These are phyloP conservation scores for Melieria omissa DNA, from an alignment of 2,888 invertebrate species.

Conservation along the genomic window DNA sequence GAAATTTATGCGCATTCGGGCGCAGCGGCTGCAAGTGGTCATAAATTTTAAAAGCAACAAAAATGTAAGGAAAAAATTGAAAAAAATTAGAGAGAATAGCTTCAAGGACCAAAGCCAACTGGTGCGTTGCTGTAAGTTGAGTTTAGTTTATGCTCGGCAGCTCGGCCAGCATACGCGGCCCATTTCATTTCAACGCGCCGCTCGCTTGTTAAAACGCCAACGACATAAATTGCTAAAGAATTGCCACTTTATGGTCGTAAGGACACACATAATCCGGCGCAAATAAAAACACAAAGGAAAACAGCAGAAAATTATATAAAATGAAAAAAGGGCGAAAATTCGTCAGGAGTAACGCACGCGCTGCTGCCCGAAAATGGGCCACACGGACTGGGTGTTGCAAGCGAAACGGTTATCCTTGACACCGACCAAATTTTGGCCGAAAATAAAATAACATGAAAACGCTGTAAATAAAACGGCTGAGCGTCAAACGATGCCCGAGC, in stretches of 20 bases:
- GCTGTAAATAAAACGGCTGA: no score
- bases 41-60: constrained; percentile 57
- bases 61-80: constrained; percentile 39
- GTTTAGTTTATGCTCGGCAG: constrained; percentile 25
- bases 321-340: constrained; percentile 8
- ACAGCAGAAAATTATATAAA: constrained; percentile 29
- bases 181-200: constrained; percentile 2
- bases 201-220: constrained; percentile 31
- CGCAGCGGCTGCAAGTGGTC: constrained; percentile 54
- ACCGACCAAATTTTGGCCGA: no score
- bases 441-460: no score
- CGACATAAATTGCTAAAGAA: constrained; percentile 60
- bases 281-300: constrained; percentile 31
- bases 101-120: neutral
- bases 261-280: constrained; percentile 53
- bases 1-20: no score
- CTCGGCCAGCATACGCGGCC: neutral
- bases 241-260: constrained; percentile 61
- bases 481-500: no score
- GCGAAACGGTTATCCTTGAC: no score
- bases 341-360: constrained; percentile 22
- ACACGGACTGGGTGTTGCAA: neutral
- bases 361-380: constrained; percentile 28
- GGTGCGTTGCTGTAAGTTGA: neutral
- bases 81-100: constrained; percentile 7